Evolutionary conservation across 2,888 invertebrate genomes (phyloP), one percentile per base, ranked within the genome.

Genomic region (Caenorhabditis afra): DNA sequence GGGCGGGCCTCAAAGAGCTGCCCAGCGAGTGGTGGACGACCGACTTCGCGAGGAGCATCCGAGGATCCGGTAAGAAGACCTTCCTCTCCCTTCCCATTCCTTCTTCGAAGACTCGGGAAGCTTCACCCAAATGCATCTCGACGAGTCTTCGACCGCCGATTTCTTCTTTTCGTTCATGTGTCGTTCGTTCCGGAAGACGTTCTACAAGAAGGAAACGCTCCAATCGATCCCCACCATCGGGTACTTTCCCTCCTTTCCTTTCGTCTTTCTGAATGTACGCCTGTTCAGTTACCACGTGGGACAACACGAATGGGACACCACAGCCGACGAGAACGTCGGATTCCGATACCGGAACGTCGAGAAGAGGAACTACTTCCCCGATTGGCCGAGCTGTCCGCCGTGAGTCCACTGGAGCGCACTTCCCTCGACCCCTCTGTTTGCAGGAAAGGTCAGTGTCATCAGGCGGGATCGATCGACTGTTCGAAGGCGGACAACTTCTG

Each of bases 281-380:
- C 37, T 37, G 5, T 37, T 37, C 58, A 85, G 85, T 29, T 84
- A 61, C 67, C 78, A 82, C n/a, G 82, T 81, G 11, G 74, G 70
- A 3, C 67, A 75, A 35, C 84, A 85, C 20, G 81, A 84, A 39
- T 88, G 81, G 77, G 88, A 88, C 68, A 87, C 88, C 20, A 88
- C 87, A 1, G 59, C 83, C 4, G 68, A 81, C 37, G 66, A 82
- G 49, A 88, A 88, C 29, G 62, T 75, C 7, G 88, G 88, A 16
- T 88, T 88, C 67, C 83, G 87, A 8, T 88, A 88, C 68, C 58
- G 70, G 22, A 88, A 88, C 53, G 29, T 77, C 5, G 88, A 88
- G 66, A 70, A 81, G 16, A 53, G 81, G 14, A 84, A 88, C 66
- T 88, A 88, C 74, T 88, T 78, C 39, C 85, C 87, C 7, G 74